Evolutionary conservation across 2,888 invertebrate species (phyloP).

Genomic region (Lutraria lutraria): DNA sequence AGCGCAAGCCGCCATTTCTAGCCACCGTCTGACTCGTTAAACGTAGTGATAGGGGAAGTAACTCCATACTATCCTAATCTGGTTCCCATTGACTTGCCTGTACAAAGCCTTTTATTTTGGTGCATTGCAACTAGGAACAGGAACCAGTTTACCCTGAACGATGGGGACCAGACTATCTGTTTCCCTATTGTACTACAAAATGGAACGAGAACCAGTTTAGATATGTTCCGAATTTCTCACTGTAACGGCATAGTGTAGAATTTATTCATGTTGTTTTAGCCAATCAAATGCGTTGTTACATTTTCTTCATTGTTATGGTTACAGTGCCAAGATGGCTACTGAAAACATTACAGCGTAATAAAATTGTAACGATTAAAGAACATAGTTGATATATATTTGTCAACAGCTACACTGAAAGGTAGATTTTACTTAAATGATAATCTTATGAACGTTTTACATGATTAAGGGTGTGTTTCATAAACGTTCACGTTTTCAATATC

Average conservation of each 20-base stretch:
- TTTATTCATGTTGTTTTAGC: not conserved
- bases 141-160: no score
- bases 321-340: conserved; percentile 79
- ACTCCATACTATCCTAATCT: no score
- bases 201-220: no score
- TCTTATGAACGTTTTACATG: not conserved
- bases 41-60: no score
- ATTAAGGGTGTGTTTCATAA: not conserved
- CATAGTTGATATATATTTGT: not conserved
- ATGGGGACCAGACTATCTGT: no score
- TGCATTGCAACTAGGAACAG: no score
- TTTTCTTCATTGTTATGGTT: conserved; percentile 68
- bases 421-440: not conserved
- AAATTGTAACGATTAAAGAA: not conserved
- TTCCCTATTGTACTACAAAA: no score
- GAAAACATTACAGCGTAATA: conserved; percentile 54
- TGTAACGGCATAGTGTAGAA: not conserved
- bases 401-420: not conserved
- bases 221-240: not conserved
- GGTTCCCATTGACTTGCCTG: no score
- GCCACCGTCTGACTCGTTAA: no score
- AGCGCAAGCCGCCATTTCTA: no score
- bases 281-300: conserved; percentile 24
- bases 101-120: no score
- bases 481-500: no score